Evolutionary conservation across 2,888 invertebrate species (phyloP).

Genomic region (Nomada goodeniana): DNA sequence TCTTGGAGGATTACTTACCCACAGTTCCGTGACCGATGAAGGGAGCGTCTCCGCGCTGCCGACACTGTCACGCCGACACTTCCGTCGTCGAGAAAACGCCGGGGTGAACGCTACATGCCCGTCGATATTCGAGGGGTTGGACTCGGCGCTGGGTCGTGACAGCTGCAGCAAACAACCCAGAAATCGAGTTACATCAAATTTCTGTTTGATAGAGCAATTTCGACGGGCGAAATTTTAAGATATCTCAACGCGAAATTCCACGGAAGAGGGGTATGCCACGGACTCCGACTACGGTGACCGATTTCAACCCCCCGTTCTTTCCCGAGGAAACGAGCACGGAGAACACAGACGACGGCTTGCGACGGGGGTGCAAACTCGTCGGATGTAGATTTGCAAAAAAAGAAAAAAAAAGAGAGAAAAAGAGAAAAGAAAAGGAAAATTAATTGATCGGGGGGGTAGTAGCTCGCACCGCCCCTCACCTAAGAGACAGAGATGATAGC

Average conservation of each 20-base stretch:
- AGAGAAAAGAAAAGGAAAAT: neutral
- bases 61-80: neutral
- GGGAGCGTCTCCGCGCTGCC: conserved; percentile 15
- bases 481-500: conserved; percentile 62
- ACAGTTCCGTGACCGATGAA: neutral
- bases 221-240: neutral
- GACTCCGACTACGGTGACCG: neutral
- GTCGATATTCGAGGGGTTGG: conserved; percentile 30
- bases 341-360: conserved; percentile 61
- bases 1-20: too few species aligned
- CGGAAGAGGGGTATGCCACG: neutral
- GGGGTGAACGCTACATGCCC: conserved; percentile 25
- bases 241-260: neutral
- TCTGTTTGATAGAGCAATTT: neutral
- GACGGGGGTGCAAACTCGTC: conserved; percentile 57
- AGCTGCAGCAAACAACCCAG: neutral
- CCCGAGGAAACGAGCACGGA: conserved; percentile 45
- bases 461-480: conserved; percentile 46
- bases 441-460: conserved; percentile 26
- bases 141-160: neutral
- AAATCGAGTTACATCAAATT: neutral
- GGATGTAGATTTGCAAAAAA: conserved; percentile 25
- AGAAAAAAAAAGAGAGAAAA: conserved; percentile 38
- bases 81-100: conserved; percentile 30
- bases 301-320: conserved; percentile 26